phyloP scores from a whole-genome alignment of 2,113 vertebrate genomes.

The Mola mola region DNA sequence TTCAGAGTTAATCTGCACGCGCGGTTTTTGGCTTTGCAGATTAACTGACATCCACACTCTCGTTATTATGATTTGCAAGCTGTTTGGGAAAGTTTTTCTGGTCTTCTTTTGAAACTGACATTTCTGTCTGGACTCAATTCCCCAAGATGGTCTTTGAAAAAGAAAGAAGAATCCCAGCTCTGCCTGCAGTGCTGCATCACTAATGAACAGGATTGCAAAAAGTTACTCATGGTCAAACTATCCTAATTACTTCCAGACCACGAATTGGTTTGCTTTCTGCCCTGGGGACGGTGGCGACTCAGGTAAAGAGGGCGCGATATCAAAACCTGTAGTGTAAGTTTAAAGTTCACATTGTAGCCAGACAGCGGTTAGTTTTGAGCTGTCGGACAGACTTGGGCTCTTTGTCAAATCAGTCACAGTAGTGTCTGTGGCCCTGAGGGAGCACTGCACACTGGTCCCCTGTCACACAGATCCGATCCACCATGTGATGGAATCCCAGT shows the following conservation, averaged over 20 bases:
- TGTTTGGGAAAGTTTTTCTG: not conserved
- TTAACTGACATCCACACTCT: conserved; percentile 1
- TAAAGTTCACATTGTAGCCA: conserved; percentile 34
- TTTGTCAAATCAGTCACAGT: conserved; percentile 64
- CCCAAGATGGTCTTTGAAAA: conserved; percentile 8
- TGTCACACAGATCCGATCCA: conserved; percentile 66
- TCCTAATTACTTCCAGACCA: conserved; percentile 29
- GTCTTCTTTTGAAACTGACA: conserved; percentile 24
- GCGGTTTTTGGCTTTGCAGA: not conserved
- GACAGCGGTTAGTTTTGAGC: conserved; percentile 45
- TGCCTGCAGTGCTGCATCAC: conserved; percentile 20
- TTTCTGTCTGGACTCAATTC: conserved; percentile 11
- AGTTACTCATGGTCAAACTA: no score
- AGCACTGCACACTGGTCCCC: conserved; percentile 51
- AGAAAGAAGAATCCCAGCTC: conserved; percentile 5
- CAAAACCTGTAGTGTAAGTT: conserved; percentile 21
- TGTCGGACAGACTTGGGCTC: conserved; percentile 62
- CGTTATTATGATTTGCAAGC: not conserved
- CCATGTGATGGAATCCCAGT: conserved; percentile 70
- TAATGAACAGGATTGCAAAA: conserved; percentile 37
- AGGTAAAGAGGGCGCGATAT: conserved; percentile 3
- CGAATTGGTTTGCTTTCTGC: conserved; percentile 28
- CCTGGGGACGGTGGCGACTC: conserved; percentile 14
- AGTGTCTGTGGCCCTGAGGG: conserved; percentile 41
- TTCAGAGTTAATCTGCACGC: conserved; percentile 52